phyloP scores from a whole-genome alignment of 2,888 invertebrate species.

The Patella caerulea region DNA sequence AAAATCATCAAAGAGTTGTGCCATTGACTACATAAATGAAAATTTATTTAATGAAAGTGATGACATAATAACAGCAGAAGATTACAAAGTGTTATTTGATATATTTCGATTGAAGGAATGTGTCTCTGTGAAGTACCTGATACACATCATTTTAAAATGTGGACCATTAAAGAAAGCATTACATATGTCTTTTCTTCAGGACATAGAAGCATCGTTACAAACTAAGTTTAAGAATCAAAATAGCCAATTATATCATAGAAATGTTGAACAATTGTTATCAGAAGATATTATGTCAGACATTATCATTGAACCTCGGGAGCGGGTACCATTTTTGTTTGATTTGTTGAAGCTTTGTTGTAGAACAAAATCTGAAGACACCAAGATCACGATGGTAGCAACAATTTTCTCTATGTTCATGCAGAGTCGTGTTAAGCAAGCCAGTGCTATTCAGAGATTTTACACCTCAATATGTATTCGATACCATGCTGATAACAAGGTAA shows the following conservation, averaged over 20 bases:
- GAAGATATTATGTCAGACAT: neutral
- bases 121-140: too few species aligned
- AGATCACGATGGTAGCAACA: neutral
- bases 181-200: neutral
- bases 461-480: neutral
- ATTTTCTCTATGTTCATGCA: neutral
- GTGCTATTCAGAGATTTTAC: neutral
- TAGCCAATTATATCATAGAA: neutral
- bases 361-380: neutral
- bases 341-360: neutral
- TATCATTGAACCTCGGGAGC: neutral
- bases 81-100: too few species aligned
- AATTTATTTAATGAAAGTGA: too few species aligned
- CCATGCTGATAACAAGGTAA: conserved; percentile 1
- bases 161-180: too few species aligned
- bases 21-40: too few species aligned
- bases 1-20: too few species aligned
- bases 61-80: too few species aligned
- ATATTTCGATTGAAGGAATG: too few species aligned
- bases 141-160: too few species aligned
- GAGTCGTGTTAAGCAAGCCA: neutral
- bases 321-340: neutral
- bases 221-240: neutral
- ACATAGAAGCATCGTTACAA: neutral
- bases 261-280: neutral